phyloP scores from a whole-genome alignment of 2,888 invertebrate genomes.

The Polylopha cassiicola region DNA sequence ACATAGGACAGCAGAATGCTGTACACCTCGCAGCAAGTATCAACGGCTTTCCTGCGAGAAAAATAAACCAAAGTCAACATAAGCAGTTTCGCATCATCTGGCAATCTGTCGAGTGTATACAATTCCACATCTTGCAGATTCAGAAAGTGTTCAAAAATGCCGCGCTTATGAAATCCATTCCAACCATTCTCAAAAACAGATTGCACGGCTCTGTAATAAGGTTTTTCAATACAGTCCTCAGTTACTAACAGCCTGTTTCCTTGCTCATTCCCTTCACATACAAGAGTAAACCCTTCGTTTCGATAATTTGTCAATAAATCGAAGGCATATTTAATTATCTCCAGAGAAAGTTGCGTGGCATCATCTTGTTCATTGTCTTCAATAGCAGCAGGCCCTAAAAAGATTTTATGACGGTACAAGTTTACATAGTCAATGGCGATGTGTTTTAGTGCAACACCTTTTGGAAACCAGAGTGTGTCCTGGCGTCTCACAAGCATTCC shows the following conservation, averaged over 20 bases:
- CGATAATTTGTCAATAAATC: constrained; percentile 16
- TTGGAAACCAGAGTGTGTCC: constrained; percentile 16
- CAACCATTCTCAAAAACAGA: constrained; percentile 19
- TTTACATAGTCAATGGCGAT: constrained; percentile 14
- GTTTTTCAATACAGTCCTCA: not conserved
- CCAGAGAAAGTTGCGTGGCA: constrained; percentile 2
- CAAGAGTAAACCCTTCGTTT: constrained; percentile 3
- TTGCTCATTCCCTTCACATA: not conserved
- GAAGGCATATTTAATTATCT: constrained; percentile 15
- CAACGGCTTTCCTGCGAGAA: constrained; percentile 22
- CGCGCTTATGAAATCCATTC: constrained; percentile 1
- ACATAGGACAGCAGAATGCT: constrained; percentile 15
- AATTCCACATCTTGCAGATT: constrained; percentile 1
- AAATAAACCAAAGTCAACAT: constrained; percentile 29
- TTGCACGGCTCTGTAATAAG: not conserved
- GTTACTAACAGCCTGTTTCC: not conserved
- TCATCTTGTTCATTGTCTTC: constrained; percentile 8
- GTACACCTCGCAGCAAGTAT: constrained; percentile 4
- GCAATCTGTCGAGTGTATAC: not conserved
- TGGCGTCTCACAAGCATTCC: not conserved
- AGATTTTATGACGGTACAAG: constrained; percentile 3
- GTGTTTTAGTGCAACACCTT: constrained; percentile 7
- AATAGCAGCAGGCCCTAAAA: constrained; percentile 8
- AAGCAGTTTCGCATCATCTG: constrained; percentile 13
- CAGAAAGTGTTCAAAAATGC: constrained; percentile 21